Conservation (phyloP, 2,113 vertebrate genomes). For the Syngnathus floridae region DNA sequence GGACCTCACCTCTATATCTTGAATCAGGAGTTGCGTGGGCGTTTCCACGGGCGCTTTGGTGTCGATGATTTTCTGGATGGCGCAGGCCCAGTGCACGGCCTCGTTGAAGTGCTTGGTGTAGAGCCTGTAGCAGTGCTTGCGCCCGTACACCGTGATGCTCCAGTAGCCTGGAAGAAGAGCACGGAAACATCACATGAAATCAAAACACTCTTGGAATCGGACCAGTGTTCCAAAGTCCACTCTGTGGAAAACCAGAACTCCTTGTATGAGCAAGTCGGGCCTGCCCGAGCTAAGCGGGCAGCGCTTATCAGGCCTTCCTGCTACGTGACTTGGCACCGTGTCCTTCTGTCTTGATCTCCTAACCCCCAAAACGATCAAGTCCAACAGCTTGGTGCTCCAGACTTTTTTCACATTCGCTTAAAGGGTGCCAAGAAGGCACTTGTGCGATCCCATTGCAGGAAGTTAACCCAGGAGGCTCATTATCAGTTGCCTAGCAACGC, state of each 20-base stretch:
- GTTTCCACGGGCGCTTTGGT: constrained; percentile 89
- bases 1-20: constrained; percentile 81
- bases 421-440: constrained; percentile 10
- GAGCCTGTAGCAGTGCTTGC: constrained; percentile 86
- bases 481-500: neutral
- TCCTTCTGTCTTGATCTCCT: constrained; percentile 27
- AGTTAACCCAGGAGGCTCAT: neutral
- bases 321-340: constrained; percentile 52
- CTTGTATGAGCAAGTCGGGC: constrained; percentile 36
- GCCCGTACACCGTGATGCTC: constrained; percentile 87
- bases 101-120: constrained; percentile 89
- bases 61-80: constrained; percentile 86
- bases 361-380: constrained; percentile 13
- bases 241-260: constrained; percentile 30
- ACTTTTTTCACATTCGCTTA: constrained; percentile 2
- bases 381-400: constrained; percentile 4
- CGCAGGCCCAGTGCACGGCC: constrained; percentile 87
- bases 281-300: constrained; percentile 26
- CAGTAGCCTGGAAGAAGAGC: constrained; percentile 77
- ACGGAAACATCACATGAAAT: neutral
- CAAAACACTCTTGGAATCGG: constrained; percentile 4
- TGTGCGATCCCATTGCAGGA: neutral
- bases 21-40: constrained; percentile 89
- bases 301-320: constrained; percentile 51
- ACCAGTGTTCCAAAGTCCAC: constrained; percentile 14